Evolutionary conservation across 2,797 vertebrate species (phyloP).

Genomic region (Enteromius radiatus): DNA sequence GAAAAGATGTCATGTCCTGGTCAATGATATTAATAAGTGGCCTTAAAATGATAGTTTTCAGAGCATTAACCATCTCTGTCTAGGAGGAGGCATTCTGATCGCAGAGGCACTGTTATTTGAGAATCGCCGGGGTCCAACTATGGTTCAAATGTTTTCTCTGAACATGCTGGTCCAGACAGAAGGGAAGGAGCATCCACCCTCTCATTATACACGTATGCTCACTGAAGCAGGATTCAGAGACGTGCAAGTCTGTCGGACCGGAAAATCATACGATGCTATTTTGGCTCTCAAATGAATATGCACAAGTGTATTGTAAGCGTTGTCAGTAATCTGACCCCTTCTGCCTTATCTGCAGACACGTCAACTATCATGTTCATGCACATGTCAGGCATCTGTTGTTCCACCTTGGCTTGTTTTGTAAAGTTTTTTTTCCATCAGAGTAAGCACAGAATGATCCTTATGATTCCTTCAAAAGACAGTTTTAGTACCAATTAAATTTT

Average conservation of each 20-base stretch:
- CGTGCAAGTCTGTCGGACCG: slow-evolving; percentile 75
- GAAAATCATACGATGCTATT: slow-evolving; percentile 79
- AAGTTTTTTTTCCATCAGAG: background rate
- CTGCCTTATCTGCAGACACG: slow-evolving; percentile 4
- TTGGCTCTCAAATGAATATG: slow-evolving; percentile 73
- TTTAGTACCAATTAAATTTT: background rate
- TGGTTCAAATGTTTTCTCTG: slow-evolving; percentile 77
- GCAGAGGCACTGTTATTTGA: slow-evolving; percentile 76
- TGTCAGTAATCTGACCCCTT: background rate
- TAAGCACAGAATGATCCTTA: background rate
- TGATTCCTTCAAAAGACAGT: slow-evolving; percentile 8
- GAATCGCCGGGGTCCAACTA: slow-evolving; percentile 73
- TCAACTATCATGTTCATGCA: slow-evolving; percentile 13
- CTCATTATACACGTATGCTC: slow-evolving; percentile 72
- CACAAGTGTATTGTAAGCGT: background rate
- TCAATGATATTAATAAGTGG: background rate
- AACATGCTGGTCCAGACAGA: slow-evolving; percentile 80
- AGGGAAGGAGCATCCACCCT: slow-evolving; percentile 74
- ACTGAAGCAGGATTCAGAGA: slow-evolving; percentile 68
- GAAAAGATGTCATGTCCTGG: background rate
- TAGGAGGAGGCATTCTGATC: slow-evolving; percentile 77
- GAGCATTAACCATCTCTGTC: slow-evolving; percentile 3
- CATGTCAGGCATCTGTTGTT: slow-evolving; percentile 1
- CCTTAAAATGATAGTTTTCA: background rate
- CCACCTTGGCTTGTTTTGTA: slow-evolving; percentile 3